Conservation (phyloP, 2,888 invertebrate genomes). For the Phragmatobia fuliginosa region DNA sequence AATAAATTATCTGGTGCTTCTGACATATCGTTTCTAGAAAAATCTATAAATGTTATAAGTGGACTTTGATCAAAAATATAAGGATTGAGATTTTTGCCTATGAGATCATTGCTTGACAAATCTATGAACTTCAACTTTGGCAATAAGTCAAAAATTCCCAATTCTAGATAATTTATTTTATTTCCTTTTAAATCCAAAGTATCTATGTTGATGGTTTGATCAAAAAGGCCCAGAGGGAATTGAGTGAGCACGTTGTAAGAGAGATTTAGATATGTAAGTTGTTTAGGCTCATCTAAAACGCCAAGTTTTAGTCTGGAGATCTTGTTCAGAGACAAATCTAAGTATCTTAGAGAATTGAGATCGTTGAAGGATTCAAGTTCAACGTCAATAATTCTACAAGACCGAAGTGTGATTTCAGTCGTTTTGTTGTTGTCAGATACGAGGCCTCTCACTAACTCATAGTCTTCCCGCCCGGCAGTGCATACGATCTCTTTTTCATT, state of each 20-base stretch:
- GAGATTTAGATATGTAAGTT: conserved; percentile 47
- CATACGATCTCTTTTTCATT: conserved; percentile 46
- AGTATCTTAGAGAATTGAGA: conserved; percentile 40
- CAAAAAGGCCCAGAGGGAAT: conserved; percentile 50
- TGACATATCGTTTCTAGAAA: conserved; percentile 56
- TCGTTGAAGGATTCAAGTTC: conserved; percentile 51
- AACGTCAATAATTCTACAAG: conserved; percentile 56
- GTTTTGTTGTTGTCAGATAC: conserved; percentile 59
- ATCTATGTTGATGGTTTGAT: conserved; percentile 46
- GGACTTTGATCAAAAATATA: conserved; percentile 49
- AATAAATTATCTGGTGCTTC: conserved; percentile 53
- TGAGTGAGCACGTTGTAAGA: conserved; percentile 50
- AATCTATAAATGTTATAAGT: conserved; percentile 46
- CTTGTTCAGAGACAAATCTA: conserved; percentile 56
- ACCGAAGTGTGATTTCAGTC: conserved; percentile 49
- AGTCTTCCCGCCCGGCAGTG: conserved; percentile 44
- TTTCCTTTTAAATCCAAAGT: conserved; percentile 54
- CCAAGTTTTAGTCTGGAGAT: conserved; percentile 47
- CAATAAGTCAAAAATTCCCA: conserved; percentile 48
- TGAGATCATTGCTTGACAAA: conserved; percentile 61
- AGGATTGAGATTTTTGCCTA: conserved; percentile 55
- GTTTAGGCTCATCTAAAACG: conserved; percentile 47
- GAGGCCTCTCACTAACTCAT: conserved; percentile 54
- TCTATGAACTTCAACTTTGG: conserved; percentile 52
- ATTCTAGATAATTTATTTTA: conserved; percentile 43